Conservation (phyloP, 2,113 vertebrate genomes). For the Dasypus novemcinctus region DNA sequence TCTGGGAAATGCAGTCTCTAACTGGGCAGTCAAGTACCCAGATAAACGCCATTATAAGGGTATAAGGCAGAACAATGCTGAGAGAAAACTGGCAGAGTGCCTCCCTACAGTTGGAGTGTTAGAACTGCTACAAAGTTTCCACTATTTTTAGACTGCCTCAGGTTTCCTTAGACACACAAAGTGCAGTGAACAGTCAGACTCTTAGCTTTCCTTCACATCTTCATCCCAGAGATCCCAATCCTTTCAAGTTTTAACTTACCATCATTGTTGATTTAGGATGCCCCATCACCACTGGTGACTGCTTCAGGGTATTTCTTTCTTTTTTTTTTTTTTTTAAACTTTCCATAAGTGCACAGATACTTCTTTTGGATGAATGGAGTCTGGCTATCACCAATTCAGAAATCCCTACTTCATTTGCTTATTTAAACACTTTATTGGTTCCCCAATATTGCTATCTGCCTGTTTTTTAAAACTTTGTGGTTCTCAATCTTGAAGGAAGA, state of each 20-base stretch:
- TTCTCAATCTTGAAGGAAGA: neutral
- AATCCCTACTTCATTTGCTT: neutral
- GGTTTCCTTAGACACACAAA: neutral
- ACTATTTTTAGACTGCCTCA: neutral
- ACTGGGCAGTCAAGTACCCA: neutral
- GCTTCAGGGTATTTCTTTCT: neutral
- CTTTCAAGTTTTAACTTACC: neutral
- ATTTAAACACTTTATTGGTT: neutral
- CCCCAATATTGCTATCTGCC: neutral
- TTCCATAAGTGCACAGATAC: neutral
- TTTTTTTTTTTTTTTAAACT: neutral
- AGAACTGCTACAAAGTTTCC: neutral
- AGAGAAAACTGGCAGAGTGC: neutral
- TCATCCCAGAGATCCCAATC: neutral
- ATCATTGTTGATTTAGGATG: neutral
- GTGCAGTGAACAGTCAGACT: neutral
- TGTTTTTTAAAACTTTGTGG: neutral
- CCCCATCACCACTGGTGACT: neutral
- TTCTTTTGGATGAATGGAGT: neutral
- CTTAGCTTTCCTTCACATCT: neutral
- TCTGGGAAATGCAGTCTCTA: neutral
- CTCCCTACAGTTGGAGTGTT: neutral
- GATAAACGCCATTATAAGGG: neutral
- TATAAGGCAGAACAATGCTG: neutral
- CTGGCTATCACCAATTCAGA: neutral